Percentiles rank a stretch among this genome's conserved stretches.
Evolutionary conservation across 2,888 invertebrate genomes (phyloP).

Genomic region (Eretmocerus hayati): DNA sequence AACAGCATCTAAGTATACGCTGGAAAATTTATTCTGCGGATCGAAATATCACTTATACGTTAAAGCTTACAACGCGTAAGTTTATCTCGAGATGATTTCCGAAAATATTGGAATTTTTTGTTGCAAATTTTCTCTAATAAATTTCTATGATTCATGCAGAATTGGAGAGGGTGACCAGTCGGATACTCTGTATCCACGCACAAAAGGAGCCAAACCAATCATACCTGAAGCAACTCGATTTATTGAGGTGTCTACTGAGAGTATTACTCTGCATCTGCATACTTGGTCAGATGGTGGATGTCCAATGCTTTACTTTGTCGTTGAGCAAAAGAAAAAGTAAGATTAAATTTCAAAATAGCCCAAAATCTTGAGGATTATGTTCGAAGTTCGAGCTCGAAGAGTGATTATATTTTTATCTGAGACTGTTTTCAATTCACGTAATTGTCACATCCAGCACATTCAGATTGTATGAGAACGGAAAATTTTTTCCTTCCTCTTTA

Average conservation of each 20-base stretch:
- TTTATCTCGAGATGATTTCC: constrained; percentile 10
- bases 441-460: no score
- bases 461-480: no score
- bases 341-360: constrained; percentile 29
- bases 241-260: constrained; percentile 88
- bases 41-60: constrained; percentile 90
- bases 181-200: constrained; percentile 80
- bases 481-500: no score
- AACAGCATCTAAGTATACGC: constrained; percentile 72
- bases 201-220: constrained; percentile 89
- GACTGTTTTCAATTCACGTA: no score
- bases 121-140: not conserved
- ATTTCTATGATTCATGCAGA: constrained; percentile 44
- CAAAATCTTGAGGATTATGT: no score
- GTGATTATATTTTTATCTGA: no score
- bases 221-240: constrained; percentile 85
- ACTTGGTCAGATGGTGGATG: constrained; percentile 95
- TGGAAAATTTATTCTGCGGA: constrained; percentile 86
- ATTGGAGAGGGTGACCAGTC: constrained; percentile 90
- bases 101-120: no score
- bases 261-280: constrained; percentile 82
- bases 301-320: constrained; percentile 90
- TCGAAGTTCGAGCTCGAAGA: no score
- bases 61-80: constrained; percentile 83
- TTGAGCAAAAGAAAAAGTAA: constrained; percentile 89